phyloP scores from a whole-genome alignment of 2,888 invertebrate species.

The Palloptera scutellata region DNA sequence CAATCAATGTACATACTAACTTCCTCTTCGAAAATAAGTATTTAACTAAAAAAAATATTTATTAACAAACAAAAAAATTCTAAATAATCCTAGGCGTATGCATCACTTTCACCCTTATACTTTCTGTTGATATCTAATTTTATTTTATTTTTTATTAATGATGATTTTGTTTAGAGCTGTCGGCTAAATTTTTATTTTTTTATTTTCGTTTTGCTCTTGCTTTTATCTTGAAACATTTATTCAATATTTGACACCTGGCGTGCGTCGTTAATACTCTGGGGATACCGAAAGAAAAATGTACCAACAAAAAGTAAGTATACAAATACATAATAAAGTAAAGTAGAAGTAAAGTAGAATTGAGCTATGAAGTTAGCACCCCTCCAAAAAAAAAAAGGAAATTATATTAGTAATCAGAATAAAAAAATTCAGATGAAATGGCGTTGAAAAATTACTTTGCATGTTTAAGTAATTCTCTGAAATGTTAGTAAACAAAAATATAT shows the following conservation, averaged over 20 bases:
- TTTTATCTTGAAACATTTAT: neutral
- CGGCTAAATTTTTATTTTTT: neutral
- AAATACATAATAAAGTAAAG: neutral
- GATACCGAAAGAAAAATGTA: neutral
- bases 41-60: too few relatives aligned
- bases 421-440: neutral
- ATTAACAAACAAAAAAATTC: too few relatives aligned
- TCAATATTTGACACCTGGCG: conserved; percentile 4
- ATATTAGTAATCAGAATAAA: neutral
- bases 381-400: neutral
- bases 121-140: neutral
- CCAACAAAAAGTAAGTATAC: neutral
- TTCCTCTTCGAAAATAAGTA: too few relatives aligned
- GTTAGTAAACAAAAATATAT: too few relatives aligned
- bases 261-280: conserved; percentile 3
- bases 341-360: too few relatives aligned
- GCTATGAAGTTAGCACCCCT: too few relatives aligned
- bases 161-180: neutral
- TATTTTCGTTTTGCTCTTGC: neutral
- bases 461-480: neutral
- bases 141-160: neutral
- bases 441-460: conserved; percentile 5
- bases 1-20: too few relatives aligned
- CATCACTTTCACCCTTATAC: too few relatives aligned
- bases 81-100: too few relatives aligned